Evolutionary conservation across 2,888 invertebrate species (phyloP), one percentile per base, ranked within the genome.

Genomic region (Eilema griseolum): DNA sequence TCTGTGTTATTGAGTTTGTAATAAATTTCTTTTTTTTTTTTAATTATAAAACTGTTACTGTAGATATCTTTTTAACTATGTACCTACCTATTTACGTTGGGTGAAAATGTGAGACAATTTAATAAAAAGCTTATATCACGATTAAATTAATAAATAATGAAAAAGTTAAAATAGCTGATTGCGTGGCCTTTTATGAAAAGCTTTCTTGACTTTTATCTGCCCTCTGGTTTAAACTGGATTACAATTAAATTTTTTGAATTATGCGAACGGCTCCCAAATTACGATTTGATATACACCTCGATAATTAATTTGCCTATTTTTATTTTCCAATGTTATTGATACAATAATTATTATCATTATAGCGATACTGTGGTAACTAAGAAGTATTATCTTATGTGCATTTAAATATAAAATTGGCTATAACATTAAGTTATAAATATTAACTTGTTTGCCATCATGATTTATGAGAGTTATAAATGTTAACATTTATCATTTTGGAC

Each of bases 391-490:
- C 5, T 10, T 41, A 64, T 28, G 23, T 33, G 61, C 20, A 56
- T 67, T 46, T 57, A 62, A 62, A 62, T 68, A 62, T 68, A n/a
- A 57, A 67, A 61, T 33, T 11, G 46, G n/a, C 61, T 33, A 66
- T 67, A 67, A 60, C 46, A 41, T 41, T 28, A 65, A 57, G 33
- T 46, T 61, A 41, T 67, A 67, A 67, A 61, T 46, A 61, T 46
- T 41, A 67, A 63, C 57, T 33, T 63, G 68, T 63, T 68, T 68
- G 62, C 37, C 26, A 56, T 56, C 14, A 68, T 57, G 62, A 62
- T 68, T 68, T 62, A 68, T 63, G 68, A 62, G 31, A 62, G n/a
- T 57, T 62, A 57, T 68, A 68, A 68, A 62, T 67, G 61, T 67
- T 24, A 62, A 37, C 62, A 62, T 52, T 33, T 37, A 68, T 62